Base-by-base conservation (phyloP, 2,113 vertebrate species). In the Salvelinus fontinalis region DNA sequence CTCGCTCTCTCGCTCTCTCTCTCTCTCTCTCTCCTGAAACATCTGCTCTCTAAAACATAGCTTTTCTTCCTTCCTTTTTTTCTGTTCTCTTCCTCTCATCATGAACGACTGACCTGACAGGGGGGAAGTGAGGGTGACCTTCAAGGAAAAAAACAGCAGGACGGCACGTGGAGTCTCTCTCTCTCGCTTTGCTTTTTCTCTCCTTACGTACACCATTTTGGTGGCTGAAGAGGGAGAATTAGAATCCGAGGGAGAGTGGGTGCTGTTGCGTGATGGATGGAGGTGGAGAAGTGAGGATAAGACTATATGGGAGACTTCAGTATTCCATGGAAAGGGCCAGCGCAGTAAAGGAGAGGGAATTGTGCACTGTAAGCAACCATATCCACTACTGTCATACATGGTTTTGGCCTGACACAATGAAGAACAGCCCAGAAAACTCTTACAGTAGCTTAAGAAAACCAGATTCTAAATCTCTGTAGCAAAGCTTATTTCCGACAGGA, bases 71-170 rank as follows among this genome's bases (percentile, higher is more conserved):
- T 5, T 12, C 27, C 67, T 67, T 24, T 62, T 67, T 51, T 34
- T 48, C 29, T 18, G 24, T 26, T 24, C 62, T 81, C 68, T 71
- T 74, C 39, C 78, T 70, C 26, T 44, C 76, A 81, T 73, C 64
- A 75, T 44, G 39, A 79, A 59, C 18, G 26, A 59, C 80, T 88
- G 83, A 87, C 80, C 79, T 86, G 68, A 75, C 79, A 76, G 67
- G 22, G 74, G 57, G 24, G 24, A 77, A 67, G 57, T 66, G 77
- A 81, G 44, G 69, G 48, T 76, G 77, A 87, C 86, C 79, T 85
- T 70, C 57, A 76, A 77, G 77, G 39, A 72, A 72, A 83, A 83
- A 73, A 16, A 73, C 74, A 72, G 74, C 73, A 77, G 73, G 72
- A 79, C 54, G 75, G 71, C 27, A 60, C 27, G 59, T 60, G 8